Evolutionary conservation across 1,140 invertebrate genomes (phyloP), one percentile per base, ranked within the genome.

Genomic region (Neuroterus valhalla): DNA sequence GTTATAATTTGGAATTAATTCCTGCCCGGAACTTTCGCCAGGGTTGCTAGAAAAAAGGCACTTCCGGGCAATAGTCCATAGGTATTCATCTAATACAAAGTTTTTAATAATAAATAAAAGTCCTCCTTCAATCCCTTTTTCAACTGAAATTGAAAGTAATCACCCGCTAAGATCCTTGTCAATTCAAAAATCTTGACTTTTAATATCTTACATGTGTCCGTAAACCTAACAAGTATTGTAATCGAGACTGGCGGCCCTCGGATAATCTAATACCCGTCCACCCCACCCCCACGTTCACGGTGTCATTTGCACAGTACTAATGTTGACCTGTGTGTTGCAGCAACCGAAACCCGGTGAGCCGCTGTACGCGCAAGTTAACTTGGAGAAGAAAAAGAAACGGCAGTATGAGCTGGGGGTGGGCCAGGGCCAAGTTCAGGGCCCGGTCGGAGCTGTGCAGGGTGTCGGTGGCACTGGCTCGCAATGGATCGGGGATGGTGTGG

Each of bases 331-430:
- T 88, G 85, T 91, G 88, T 91, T 91, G 85, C 88, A 92, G 90
- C 91, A 92, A 90, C 88, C 91, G 80, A 92, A 92, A 89, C 90
- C 92, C 78, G 92, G 92, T 82, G 94, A 95, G 90, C 94, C 94
- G 79, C 91, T 95, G 48, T 95, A 95, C 89, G 94, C 94, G 86
- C 94, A 95, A 91, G 94, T 95, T 79, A 95, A 95, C 87, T 92
- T 94, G 88, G 94, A 95, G 86, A 94, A 94, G 90, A 95, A 95
- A 88, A 93, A 94, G 83, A 94, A 93, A 86, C 91, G 93, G 72
- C 92, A 92, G 83, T 91, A 89, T 82, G 91, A 91, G 83, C 85
- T 90, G 88, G 85, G 90, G 82, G 87, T 88, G 84, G 84, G 84
- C 76, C 84, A 89, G 52, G 86, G 85, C 67, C 84, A 84, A 62